phyloP scores from a whole-genome alignment of 2,113 vertebrate species.

The Eupsittula cactorum region DNA sequence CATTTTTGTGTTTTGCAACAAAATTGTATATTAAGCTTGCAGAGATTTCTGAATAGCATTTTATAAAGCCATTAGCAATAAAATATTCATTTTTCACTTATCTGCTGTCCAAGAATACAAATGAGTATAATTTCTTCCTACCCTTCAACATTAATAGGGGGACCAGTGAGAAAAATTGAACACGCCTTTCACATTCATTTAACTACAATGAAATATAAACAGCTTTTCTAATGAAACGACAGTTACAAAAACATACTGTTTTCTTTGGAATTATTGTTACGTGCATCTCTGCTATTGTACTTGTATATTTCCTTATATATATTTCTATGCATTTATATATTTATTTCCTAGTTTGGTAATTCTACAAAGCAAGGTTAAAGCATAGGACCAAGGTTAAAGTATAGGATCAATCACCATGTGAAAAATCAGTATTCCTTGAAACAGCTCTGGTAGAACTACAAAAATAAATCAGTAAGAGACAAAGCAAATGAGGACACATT shows the following conservation, averaged over 20 bases:
- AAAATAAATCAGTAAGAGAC: background rate
- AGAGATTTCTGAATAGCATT: background rate
- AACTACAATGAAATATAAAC: constrained; percentile 17
- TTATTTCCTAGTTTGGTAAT: background rate
- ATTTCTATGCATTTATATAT: background rate
- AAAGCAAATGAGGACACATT: background rate
- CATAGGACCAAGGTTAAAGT: background rate
- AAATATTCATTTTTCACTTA: constrained; percentile 33
- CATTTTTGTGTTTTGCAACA: background rate
- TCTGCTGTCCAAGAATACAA: constrained; percentile 38
- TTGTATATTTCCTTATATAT: background rate
- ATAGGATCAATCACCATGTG: background rate
- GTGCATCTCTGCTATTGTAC: background rate
- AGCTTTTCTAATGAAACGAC: background rate
- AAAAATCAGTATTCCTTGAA: background rate
- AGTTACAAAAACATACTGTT: background rate
- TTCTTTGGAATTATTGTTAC: background rate
- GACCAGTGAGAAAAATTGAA: constrained; percentile 16
- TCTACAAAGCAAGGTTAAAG: background rate
- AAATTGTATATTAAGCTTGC: background rate
- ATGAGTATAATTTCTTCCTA: constrained; percentile 17
- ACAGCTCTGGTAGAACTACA: background rate
- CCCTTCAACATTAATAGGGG: constrained; percentile 14
- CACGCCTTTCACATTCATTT: constrained; percentile 11
- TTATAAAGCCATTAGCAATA: constrained; percentile 32